These are phyloP conservation scores for Triplophysa rosa DNA, from an alignment of 2,113 vertebrate species.

Conservation along the genomic window DNA sequence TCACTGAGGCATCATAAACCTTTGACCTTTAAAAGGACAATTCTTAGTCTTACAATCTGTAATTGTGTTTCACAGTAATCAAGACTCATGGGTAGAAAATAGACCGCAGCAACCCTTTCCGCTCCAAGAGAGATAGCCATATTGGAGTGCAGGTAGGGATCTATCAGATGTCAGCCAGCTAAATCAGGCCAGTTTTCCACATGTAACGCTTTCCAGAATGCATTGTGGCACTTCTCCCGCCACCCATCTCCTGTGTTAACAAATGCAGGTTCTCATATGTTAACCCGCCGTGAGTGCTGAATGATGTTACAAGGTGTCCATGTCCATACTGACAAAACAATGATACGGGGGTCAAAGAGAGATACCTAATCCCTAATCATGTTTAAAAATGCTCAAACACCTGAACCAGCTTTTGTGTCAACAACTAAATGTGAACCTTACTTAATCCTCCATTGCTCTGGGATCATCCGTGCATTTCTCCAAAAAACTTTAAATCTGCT, in stretches of 20 bases:
- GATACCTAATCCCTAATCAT: constrained; percentile 48
- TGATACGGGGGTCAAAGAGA: constrained; percentile 14
- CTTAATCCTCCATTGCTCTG: constrained; percentile 35
- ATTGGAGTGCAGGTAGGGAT: no score
- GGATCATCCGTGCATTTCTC: constrained; percentile 19
- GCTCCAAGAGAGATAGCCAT: constrained; percentile 7
- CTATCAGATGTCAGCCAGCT: constrained; percentile 26
- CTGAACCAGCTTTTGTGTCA: constrained; percentile 15
- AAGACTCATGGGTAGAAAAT: constrained; percentile 18
- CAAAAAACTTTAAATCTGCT: constrained; percentile 30
- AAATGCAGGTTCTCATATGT: constrained; percentile 16
- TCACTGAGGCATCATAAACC: constrained; percentile 7
- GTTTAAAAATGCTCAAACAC: constrained; percentile 27
- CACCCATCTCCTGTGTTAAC: constrained; percentile 10
- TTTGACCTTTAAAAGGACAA: constrained; percentile 21
- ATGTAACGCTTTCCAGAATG: constrained; percentile 26
- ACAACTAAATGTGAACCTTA: constrained; percentile 14
- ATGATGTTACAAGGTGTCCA: not conserved
- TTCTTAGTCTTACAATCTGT: not conserved
- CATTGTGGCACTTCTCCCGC: constrained; percentile 6
- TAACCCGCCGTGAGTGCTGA: constrained; percentile 5
- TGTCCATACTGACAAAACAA: constrained; percentile 1
- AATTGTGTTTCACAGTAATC: constrained; percentile 40
- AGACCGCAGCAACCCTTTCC: constrained; percentile 20
- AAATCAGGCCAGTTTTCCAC: constrained; percentile 8